A percentile compares a stretch with the other conserved stretches of the same genome.
These are phyloP conservation scores for Microdon myrmicae DNA, from an alignment of 2,888 invertebrate genomes.

Conservation along the genomic window DNA sequence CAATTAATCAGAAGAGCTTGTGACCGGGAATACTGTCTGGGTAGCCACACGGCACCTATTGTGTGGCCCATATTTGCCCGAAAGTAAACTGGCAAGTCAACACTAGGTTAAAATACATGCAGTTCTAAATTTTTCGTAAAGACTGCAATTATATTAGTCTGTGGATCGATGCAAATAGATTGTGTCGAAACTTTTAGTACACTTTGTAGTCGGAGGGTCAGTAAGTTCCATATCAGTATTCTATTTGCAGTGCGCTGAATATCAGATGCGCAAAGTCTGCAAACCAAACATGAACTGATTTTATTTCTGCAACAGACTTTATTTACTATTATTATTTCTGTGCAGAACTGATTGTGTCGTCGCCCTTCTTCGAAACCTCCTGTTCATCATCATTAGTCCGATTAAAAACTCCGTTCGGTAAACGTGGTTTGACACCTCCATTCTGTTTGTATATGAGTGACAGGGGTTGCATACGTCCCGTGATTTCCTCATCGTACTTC, in stretches of 20 bases:
- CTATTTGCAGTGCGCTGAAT: slow-evolving; percentile 67
- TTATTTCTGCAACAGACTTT: slow-evolving; percentile 49
- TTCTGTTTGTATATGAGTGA: slow-evolving; percentile 57
- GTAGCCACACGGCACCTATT: slow-evolving; percentile 71
- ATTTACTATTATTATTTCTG: neutral
- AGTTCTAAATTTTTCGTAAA: slow-evolving; percentile 74
- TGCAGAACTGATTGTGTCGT: too few species aligned
- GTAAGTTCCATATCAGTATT: slow-evolving; percentile 75
- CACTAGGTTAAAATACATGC: slow-evolving; percentile 73
- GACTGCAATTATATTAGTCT: slow-evolving; percentile 73
- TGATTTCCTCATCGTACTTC: slow-evolving; percentile 53
- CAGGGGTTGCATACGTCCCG: slow-evolving; percentile 57
- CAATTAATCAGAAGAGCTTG: slow-evolving; percentile 68
- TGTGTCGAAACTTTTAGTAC: slow-evolving; percentile 64
- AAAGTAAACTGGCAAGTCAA: slow-evolving; percentile 69
- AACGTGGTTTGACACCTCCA: slow-evolving; percentile 14
- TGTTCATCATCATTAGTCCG: too few species aligned
- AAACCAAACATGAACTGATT: slow-evolving; percentile 59
- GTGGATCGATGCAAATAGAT: slow-evolving; percentile 71
- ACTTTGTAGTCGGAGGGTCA: slow-evolving; percentile 73
- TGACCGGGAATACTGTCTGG: slow-evolving; percentile 67
- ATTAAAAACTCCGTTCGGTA: slow-evolving; percentile 30
- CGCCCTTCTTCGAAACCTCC: too few species aligned
- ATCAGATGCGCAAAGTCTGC: slow-evolving; percentile 63
- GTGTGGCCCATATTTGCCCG: slow-evolving; percentile 67